Percentiles rank a stretch among this genome's conserved stretches.
Evolutionary conservation across 2,888 invertebrate genomes (phyloP).

Genomic region (Drosophila testacea): DNA sequence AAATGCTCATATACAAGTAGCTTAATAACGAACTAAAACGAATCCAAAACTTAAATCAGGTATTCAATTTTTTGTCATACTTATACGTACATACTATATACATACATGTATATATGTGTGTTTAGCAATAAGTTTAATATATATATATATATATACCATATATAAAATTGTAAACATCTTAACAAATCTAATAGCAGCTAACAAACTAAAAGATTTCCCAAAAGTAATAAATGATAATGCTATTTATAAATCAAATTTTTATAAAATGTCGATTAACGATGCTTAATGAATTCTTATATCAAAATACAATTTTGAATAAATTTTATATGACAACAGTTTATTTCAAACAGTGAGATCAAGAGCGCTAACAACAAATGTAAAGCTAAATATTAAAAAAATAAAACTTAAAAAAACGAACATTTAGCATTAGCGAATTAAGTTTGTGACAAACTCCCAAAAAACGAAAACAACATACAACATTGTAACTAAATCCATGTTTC

Average conservation of each 20-base stretch:
- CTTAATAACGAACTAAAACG: constrained; percentile 68
- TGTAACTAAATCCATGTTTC: constrained; percentile 45
- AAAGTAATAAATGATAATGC: constrained; percentile 15
- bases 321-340: constrained; percentile 50
- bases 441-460: constrained; percentile 48
- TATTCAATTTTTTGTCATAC: constrained; percentile 76
- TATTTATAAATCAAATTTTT: constrained; percentile 64
- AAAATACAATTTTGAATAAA: constrained; percentile 81
- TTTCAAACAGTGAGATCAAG: constrained; percentile 27
- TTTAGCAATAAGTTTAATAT: constrained; percentile 52
- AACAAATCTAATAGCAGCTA: constrained; percentile 27
- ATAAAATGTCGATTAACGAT: constrained; percentile 60
- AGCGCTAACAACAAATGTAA: constrained; percentile 33
- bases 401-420: constrained; percentile 17
- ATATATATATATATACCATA: not conserved
- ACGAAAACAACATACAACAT: constrained; percentile 17
- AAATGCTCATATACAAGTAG: constrained; percentile 73
- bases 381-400: constrained; percentile 20
- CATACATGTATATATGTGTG: constrained; percentile 31
- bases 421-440: constrained; percentile 55
- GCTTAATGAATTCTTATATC: constrained; percentile 71
- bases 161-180: constrained; percentile 29
- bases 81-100: constrained; percentile 30
- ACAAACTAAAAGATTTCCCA: constrained; percentile 32
- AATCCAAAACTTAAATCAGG: constrained; percentile 79